Evolutionary conservation across 1,140 invertebrate genomes (phyloP).

Genomic region (Pachypeltis micranthus): DNA sequence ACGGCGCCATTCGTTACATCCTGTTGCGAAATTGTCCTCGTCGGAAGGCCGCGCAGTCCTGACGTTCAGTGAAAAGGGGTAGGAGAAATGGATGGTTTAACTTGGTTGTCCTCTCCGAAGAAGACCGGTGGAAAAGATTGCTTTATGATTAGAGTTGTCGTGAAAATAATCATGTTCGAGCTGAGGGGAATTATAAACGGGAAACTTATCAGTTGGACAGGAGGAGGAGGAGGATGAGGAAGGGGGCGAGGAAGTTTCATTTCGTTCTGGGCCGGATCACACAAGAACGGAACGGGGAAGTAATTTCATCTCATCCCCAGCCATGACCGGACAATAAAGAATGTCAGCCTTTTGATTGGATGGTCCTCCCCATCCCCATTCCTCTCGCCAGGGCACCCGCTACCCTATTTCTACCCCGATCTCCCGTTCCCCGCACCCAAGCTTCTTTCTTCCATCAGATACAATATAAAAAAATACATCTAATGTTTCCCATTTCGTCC

Average conservation of each 20-base stretch:
- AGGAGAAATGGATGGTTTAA: no score
- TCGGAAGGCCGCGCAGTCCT: no score
- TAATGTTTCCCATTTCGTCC: conserved; percentile 2
- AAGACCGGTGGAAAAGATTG: conserved; percentile 1
- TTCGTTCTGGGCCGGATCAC: conserved; percentile 5
- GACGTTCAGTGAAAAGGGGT: no score
- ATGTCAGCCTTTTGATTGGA: conserved; percentile 9
- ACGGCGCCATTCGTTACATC: no score
- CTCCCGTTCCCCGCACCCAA: neutral
- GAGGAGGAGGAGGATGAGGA: neutral
- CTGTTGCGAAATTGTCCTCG: no score
- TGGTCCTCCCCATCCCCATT: neutral
- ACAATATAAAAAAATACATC: neutral
- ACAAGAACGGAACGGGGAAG: conserved; percentile 5
- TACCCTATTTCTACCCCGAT: neutral
- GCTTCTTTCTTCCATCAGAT: neutral
- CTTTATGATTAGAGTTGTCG: conserved; percentile 6
- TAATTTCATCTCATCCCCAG: conserved; percentile 5
- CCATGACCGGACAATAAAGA: conserved; percentile 6
- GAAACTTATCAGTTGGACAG: conserved; percentile 1
- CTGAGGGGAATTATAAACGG: neutral
- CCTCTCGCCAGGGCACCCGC: neutral
- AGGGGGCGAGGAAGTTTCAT: neutral
- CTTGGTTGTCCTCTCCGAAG: no score
- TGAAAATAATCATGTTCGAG: conserved; percentile 2